A percentile compares a stretch with the other conserved stretches of the same genome.
These are phyloP conservation scores for Ornithoptera priamus DNA, from an alignment of 2,888 invertebrate genomes.

Conservation along the genomic window DNA sequence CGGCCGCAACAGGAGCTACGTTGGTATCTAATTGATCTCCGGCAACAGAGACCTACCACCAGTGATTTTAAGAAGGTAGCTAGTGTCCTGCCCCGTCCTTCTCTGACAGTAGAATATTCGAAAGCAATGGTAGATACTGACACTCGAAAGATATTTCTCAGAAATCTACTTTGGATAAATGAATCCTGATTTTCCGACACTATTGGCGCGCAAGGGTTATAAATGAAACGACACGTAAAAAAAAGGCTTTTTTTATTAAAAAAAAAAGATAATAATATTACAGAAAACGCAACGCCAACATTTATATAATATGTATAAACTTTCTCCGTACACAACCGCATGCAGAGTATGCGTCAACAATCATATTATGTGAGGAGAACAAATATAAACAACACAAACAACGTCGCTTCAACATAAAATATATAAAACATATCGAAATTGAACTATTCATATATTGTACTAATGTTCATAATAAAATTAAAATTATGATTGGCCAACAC, in stretches of 20 bases:
- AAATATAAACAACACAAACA: conserved; percentile 33
- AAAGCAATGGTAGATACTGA: too few species aligned
- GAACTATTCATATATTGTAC: conserved; percentile 18
- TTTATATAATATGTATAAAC: conserved; percentile 60
- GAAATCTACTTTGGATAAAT: too few species aligned
- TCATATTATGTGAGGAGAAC: conserved; percentile 41
- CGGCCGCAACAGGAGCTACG: too few species aligned
- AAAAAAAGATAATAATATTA: conserved; percentile 63
- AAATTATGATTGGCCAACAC: neutral
- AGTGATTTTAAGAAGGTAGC: too few species aligned
- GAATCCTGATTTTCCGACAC: too few species aligned
- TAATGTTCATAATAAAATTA: conserved; percentile 3
- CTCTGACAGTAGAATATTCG: too few species aligned
- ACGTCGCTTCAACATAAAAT: conserved; percentile 24
- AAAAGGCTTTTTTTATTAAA: conserved; percentile 67
- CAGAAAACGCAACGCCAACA: conserved; percentile 72
- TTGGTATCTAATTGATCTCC: too few species aligned
- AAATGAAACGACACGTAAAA: conserved; percentile 33
- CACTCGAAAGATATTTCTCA: too few species aligned
- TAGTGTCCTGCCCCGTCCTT: too few species aligned
- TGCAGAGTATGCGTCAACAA: conserved; percentile 64
- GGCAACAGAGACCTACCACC: too few species aligned
- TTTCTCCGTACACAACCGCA: conserved; percentile 54
- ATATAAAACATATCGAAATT: conserved; percentile 1
- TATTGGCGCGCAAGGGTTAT: neutral